phyloP scores from a whole-genome alignment of 2,113 vertebrate species.

The Climacteris rufus region DNA sequence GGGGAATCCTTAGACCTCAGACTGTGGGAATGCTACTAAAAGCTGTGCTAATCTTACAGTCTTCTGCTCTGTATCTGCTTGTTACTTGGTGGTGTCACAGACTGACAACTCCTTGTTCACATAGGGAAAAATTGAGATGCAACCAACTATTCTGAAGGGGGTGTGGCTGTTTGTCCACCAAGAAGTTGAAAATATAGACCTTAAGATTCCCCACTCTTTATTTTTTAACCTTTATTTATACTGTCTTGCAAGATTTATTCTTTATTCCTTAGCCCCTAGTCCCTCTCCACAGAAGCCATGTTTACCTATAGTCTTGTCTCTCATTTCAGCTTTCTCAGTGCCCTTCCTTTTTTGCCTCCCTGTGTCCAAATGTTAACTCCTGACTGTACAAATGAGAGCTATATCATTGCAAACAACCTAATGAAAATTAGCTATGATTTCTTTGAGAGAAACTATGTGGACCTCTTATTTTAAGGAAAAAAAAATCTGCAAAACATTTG shows the following conservation, averaged over 20 bases:
- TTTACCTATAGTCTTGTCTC: background rate
- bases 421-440: background rate
- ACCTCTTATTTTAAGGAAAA: background rate
- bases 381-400: background rate
- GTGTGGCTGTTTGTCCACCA: background rate
- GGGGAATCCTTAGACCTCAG: background rate
- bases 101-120: background rate
- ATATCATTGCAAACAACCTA: background rate
- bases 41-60: accelerated
- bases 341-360: background rate
- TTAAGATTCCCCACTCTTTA: background rate
- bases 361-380: background rate
- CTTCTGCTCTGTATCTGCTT: background rate
- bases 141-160: background rate
- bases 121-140: background rate
- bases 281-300: background rate
- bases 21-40: background rate
- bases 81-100: background rate
- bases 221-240: background rate
- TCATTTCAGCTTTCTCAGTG: background rate
- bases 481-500: background rate
- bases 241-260: background rate
- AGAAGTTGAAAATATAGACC: background rate
- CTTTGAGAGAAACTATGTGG: background rate
- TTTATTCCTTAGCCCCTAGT: background rate